Evolutionary conservation across 2,113 vertebrate genomes (phyloP), one percentile per base, ranked within the genome.

Genomic region (Danionella cerebrum): DNA sequence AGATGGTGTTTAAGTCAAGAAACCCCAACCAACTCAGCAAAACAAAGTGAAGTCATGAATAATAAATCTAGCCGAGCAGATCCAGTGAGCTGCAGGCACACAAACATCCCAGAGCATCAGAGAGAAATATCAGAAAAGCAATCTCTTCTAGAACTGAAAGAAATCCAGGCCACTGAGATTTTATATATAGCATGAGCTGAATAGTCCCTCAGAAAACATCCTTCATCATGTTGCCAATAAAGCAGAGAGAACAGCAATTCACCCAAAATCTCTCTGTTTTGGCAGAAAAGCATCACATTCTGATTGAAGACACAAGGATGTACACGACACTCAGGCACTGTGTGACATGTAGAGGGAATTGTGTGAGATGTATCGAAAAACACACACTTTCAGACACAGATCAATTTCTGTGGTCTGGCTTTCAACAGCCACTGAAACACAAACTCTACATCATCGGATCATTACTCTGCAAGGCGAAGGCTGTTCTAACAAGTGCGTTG

Each of bases 391-490:
- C 21, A 29, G 22, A 50, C n/a, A 1, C 48, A 29, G n/a, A 51
- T 53, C 51, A 31, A 53, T 19, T 53, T 33, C 10, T 35, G 51
- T 53, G 51, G 29, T 53, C 51, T 53, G 51, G 27, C 51, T 53
- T 27, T 53, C 27, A 33, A 14, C 29, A 12, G 27, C 25, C 51
- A 18, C 51, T 53, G 29, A 19, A 53, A 19, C 48, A 52, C 51
- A 53, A 53, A 53, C 51, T 53, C 9, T 12, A 6, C 51, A 33
- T 33, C 51, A 53, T 53, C 51, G 33, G 51, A 53, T 18, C 29
- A 53, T 53, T 53, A 19, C 27, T 31, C 14, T 14, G 18, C 27
- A 11, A 53, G 50, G n/a, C 27, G 16, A 53, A 31, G n/a, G 12
- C 31, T 53, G 51, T 53, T 19, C 29, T 13, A 53, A 53, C 50